A percentile compares a stretch with the other conserved stretches of the same genome.
These are phyloP conservation scores for Chrysemys picta DNA, from an alignment of 2,113 vertebrate species.

Conservation along the genomic window DNA sequence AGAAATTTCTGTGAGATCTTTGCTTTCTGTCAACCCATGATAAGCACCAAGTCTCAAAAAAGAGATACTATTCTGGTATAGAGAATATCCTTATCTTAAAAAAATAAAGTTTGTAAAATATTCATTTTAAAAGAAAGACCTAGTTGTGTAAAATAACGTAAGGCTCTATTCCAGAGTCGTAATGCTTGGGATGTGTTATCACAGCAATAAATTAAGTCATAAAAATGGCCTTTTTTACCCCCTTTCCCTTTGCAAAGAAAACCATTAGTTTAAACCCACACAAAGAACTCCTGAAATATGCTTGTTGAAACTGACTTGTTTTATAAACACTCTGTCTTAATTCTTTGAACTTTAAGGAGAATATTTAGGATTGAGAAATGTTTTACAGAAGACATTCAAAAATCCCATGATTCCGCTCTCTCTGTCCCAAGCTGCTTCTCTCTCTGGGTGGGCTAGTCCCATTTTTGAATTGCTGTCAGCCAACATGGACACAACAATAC, in stretches of 20 bases:
- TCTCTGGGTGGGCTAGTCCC: neutral
- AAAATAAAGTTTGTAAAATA: neutral
- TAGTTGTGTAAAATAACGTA: rapidly evolving
- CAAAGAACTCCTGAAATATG: no score
- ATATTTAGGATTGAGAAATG: neutral
- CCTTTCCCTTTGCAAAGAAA: neutral
- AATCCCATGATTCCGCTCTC: no score
- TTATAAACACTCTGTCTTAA: neutral
- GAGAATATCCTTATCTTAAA: neutral
- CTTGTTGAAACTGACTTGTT: neutral
- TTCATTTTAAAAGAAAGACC: neutral
- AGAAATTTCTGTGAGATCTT: neutral
- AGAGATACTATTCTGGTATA: neutral
- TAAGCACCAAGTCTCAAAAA: rapidly evolving
- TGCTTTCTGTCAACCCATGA: neutral
- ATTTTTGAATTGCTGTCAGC: no score
- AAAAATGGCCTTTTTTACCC: neutral
- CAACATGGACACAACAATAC: no score
- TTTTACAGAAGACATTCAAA: neutral
- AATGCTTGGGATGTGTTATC: neutral
- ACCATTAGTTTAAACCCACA: neutral
- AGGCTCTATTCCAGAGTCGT: neutral
- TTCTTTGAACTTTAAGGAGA: neutral
- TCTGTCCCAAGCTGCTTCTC: neutral
- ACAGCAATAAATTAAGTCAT: neutral